Base-by-base conservation (phyloP, 1,140 invertebrate species). In the Papilio glaucus region DNA sequence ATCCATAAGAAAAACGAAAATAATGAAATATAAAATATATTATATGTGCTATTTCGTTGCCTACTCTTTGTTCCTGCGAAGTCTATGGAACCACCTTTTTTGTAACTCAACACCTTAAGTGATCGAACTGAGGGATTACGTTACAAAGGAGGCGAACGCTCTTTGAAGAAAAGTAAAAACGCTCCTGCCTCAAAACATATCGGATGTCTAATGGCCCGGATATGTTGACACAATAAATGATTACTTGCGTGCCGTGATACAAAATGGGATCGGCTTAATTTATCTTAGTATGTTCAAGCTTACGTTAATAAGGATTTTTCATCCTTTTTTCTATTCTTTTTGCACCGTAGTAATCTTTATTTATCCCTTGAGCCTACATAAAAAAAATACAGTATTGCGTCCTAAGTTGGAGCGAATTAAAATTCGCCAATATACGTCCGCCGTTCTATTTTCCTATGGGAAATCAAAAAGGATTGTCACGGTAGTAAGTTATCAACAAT, bases 61-160 rank as follows among this genome's bases (percentile, higher is more conserved):
- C 49, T 57, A 57, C 21, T 57, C 49, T 57, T 13, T 57, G 49
- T 57, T 12, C 49, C 29, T 62, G 13, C 8, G 26, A 7, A 42
- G 38, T 41, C 38, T 65, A 15, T 29, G 18, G 13, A 9, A 7
- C 29, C 6, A 69, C 67, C 67, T 69, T 69, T 69, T 53, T 39
- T 15, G 67, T 77, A 81, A 82, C 41, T 61, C 18, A 37, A 78
- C 61, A 77, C 74, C 73, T 78, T 79, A 79, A 82, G 78, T 77
- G 76, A 71, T 72, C 72, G 73, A 18, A 53, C 67, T 38, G 60
- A 74, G 53, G 65, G 62, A 69, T 69, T 53, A 69, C 8, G 67
- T 69, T 69, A 69, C 67, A 69, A 69, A 49, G 45, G 42, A 53
- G 26, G 15, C 45, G 26, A 69, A 69, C 10, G 21, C 42, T 53